phyloP scores from a whole-genome alignment of 2,888 invertebrate species.

The Nemoura dubitans region DNA sequence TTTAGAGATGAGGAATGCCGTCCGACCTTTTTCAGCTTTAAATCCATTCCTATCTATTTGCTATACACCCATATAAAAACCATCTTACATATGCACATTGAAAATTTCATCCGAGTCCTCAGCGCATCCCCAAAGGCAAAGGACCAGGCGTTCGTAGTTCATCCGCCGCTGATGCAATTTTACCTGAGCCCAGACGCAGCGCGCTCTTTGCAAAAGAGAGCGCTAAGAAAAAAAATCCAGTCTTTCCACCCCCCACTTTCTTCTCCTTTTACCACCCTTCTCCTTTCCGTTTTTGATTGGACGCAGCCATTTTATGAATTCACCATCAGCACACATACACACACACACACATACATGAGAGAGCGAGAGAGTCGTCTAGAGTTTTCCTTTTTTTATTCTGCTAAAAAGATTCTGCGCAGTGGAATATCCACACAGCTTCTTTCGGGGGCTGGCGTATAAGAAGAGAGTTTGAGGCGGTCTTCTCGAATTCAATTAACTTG shows the following conservation, averaged over 20 bases:
- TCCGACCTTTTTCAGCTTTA: neutral
- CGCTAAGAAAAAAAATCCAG: constrained; percentile 19
- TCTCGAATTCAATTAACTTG: constrained; percentile 53
- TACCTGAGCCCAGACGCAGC: constrained; percentile 43
- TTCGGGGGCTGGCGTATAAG: neutral
- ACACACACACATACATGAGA: constrained; percentile 38
- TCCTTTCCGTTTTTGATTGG: constrained; percentile 51
- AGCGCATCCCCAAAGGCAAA: constrained; percentile 12
- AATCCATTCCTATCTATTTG: neutral
- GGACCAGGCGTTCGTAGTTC: constrained; percentile 43
- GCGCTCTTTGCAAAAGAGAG: constrained; percentile 39
- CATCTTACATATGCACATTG: neutral
- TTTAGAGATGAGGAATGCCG: neutral
- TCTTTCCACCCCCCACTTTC: constrained; percentile 38
- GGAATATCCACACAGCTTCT: constrained; percentile 35
- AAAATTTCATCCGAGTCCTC: neutral
- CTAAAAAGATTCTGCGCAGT: constrained; percentile 49
- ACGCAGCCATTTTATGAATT: constrained; percentile 52
- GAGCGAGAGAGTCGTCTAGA: constrained; percentile 44
- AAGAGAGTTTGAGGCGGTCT: constrained; percentile 46
- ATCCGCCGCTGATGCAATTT: constrained; percentile 51
- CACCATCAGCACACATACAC: constrained; percentile 45
- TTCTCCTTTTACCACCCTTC: constrained; percentile 37
- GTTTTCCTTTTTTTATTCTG: constrained; percentile 44
- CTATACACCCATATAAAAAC: no score